phyloP scores from a whole-genome alignment of 2,888 invertebrate genomes.

The Mycalesis mineus region DNA sequence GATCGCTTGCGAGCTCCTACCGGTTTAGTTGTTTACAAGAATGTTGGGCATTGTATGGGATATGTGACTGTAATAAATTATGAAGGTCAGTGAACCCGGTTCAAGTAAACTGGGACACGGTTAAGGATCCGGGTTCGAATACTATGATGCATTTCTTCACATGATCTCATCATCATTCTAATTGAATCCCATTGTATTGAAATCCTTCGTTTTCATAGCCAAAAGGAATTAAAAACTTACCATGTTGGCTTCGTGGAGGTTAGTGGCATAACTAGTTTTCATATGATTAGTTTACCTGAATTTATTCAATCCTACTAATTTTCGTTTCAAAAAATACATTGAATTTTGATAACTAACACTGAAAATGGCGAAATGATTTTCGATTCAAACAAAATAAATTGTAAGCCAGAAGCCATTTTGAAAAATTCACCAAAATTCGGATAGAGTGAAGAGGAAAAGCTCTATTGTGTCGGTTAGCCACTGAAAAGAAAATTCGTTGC shows the following conservation, averaged over 20 bases:
- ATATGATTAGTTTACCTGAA: too few species aligned
- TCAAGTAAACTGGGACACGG: not conserved
- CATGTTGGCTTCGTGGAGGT: too few species aligned
- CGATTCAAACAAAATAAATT: conserved; percentile 13
- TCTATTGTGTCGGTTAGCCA: conserved; percentile 33
- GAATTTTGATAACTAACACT: not conserved
- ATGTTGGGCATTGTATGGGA: conserved; percentile 14
- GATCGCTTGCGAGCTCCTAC: conserved; percentile 30
- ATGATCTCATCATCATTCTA: too few species aligned
- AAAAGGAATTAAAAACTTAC: too few species aligned
- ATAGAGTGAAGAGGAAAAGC: conserved; percentile 35
- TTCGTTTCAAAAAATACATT: not conserved
- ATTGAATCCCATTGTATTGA: too few species aligned
- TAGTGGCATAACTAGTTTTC: too few species aligned
- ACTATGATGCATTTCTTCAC: too few species aligned
- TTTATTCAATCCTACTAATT: too few species aligned
- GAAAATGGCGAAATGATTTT: not conserved
- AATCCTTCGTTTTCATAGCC: too few species aligned
- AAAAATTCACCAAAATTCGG: conserved; percentile 29
- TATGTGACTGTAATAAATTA: conserved; percentile 9
- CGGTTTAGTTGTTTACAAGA: conserved; percentile 27
- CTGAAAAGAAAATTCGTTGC: conserved; percentile 14
- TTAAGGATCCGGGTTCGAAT: too few species aligned
- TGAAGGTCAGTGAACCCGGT: not conserved
- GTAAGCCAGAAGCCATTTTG: conserved; percentile 26